Percentiles rank a stretch among this genome's conserved stretches.
Evolutionary conservation across 37 sponge, comb jelly and placozoan genomes (phyloP).

Genomic region (Mnemiopsis leidyi): DNA sequence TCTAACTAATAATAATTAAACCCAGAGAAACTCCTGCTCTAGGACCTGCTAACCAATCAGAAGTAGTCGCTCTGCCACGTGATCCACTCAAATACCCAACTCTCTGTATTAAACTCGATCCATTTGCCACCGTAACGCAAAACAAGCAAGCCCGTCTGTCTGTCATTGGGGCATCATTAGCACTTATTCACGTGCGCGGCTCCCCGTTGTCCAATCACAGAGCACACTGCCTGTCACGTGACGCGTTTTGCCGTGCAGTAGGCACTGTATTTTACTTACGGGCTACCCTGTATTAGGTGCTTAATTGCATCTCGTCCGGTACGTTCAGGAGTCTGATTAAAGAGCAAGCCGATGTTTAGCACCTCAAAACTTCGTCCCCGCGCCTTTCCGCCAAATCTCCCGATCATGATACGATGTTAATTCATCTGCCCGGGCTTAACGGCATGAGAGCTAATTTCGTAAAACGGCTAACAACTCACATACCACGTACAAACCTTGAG

Average conservation of each 20-base stretch:
- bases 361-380: conserved; percentile 11
- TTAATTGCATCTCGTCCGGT: background rate
- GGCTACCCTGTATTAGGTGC: background rate
- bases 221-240: background rate
- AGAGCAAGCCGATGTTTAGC: conserved; percentile 25
- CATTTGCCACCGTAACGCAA: background rate
- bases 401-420: background rate
- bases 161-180: conserved; percentile 16
- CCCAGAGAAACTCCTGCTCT: background rate
- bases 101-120: background rate
- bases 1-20: background rate
- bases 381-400: background rate
- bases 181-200: background rate
- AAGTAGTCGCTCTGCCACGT: background rate
- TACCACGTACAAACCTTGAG: no score
- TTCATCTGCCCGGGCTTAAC: background rate
- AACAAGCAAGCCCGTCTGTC: conserved; percentile 9
- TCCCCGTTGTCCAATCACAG: background rate
- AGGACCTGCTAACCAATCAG: background rate
- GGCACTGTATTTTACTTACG: background rate
- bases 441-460: no score
- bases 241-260: background rate
- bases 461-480: no score
- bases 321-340: background rate
- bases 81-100: background rate